Percentiles rank a stretch among this genome's conserved stretches.
Conservation (phyloP, 2,797 vertebrate species). For the Brachyrhaphis roseni region DNA sequence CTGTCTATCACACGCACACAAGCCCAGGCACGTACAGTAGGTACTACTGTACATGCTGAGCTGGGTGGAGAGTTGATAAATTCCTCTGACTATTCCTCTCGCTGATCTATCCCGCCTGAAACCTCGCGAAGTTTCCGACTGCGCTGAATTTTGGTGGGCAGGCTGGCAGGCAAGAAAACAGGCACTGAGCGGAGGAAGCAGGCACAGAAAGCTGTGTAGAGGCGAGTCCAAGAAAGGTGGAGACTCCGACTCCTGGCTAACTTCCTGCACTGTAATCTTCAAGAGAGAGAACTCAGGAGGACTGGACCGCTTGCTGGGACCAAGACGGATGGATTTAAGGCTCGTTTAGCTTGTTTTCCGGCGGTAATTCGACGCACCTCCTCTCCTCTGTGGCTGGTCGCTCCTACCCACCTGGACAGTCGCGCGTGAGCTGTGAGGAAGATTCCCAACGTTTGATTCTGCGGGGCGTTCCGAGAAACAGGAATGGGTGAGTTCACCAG, state of each 20-base stretch:
- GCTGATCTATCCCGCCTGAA: constrained; percentile 67
- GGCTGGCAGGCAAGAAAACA: background rate
- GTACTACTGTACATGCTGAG: constrained; percentile 33
- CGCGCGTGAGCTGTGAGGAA: constrained; percentile 65
- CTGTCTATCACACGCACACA: background rate
- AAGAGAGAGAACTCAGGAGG: constrained; percentile 41
- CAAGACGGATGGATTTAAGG: constrained; percentile 71
- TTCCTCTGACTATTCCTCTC: constrained; percentile 67
- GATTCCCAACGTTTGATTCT: constrained; percentile 57
- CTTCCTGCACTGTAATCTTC: constrained; percentile 78
- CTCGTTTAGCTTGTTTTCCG: constrained; percentile 14
- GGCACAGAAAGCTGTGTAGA: constrained; percentile 30
- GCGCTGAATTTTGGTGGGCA: constrained; percentile 48
- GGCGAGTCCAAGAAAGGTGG: constrained; percentile 82
- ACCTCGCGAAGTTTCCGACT: constrained; percentile 75
- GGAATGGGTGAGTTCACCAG: constrained; percentile 83
- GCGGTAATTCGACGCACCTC: constrained; percentile 27
- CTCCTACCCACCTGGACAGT: constrained; percentile 57
- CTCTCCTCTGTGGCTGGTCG: constrained; percentile 20
- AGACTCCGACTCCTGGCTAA: constrained; percentile 74
- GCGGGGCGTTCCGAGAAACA: constrained; percentile 63
- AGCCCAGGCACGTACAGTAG: background rate
- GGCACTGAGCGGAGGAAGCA: constrained; percentile 5
- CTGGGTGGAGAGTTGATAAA: constrained; percentile 23
- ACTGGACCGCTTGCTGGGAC: constrained; percentile 22